A percentile compares a stretch with the other conserved stretches of the same genome.
phyloP scores from a whole-genome alignment of 53 echinoderm and acorn worm genomes.

The Mesocentrotus franciscanus region DNA sequence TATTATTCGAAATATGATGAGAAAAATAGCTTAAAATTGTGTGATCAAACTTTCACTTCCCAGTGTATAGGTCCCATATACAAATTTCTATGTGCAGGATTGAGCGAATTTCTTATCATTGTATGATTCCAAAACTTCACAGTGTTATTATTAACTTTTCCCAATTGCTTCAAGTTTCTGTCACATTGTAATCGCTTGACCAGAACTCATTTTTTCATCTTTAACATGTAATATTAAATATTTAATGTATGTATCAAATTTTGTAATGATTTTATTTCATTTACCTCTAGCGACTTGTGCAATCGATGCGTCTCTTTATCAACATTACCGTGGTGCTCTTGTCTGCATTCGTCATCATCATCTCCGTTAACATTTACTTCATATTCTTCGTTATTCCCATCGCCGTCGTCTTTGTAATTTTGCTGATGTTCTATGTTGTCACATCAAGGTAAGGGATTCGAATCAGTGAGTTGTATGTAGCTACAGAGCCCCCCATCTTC shows the following conservation, averaged over 20 bases:
- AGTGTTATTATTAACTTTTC: too few species aligned
- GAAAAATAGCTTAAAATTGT: too few species aligned
- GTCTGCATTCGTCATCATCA: slow-evolving; percentile 52
- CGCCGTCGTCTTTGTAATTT: slow-evolving; percentile 50
- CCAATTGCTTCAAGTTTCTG: too few species aligned
- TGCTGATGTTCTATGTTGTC: slow-evolving; percentile 67
- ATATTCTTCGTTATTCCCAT: slow-evolving; percentile 70
- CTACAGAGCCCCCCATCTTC: too few species aligned
- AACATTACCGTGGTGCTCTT: slow-evolving; percentile 4
- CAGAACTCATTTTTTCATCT: not conserved
- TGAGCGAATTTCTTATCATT: too few species aligned
- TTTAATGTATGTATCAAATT: not conserved
- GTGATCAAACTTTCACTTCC: too few species aligned
- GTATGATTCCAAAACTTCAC: too few species aligned
- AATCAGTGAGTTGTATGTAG: not conserved
- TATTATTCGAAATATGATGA: too few species aligned
- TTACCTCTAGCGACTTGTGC: slow-evolving; percentile 46
- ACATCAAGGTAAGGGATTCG: slow-evolving; percentile 65
- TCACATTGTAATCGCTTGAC: too few species aligned
- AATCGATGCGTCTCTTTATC: slow-evolving; percentile 44
- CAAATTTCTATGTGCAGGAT: too few species aligned
- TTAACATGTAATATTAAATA: not conserved
- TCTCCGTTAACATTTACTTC: slow-evolving; percentile 71
- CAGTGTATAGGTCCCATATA: too few species aligned
- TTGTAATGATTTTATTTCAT: not conserved